A percentile compares a stretch with the other conserved stretches of the same genome.
phyloP scores from a whole-genome alignment of 2,113 vertebrate genomes.

The Muntiacus reevesi region DNA sequence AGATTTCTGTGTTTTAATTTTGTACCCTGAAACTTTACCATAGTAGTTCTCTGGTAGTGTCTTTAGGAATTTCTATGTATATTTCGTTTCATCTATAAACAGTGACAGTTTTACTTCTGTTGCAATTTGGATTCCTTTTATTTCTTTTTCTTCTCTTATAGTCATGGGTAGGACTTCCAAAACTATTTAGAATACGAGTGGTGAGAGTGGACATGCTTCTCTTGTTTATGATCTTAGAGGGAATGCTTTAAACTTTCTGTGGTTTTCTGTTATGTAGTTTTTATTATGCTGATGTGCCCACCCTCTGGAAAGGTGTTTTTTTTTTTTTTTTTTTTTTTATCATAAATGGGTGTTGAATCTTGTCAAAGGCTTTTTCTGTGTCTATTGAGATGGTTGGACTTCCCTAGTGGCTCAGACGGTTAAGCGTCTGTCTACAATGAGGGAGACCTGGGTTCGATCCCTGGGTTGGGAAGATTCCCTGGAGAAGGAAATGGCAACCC shows the following conservation, averaged over 20 bases:
- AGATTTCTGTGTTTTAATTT: not conserved
- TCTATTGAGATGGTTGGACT: not conserved
- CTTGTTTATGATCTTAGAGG: not conserved
- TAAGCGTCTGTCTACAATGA: too few species aligned
- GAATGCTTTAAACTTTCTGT: not conserved
- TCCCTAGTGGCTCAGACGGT: too few species aligned
- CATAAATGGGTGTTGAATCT: not conserved
- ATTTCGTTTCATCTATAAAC: not conserved
- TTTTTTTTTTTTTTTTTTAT: not conserved
- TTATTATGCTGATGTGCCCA: not conserved
- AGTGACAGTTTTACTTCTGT: not conserved
- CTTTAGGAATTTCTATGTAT: not conserved
- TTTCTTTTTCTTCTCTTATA: not conserved
- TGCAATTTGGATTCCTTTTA: not conserved
- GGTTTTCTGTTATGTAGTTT: not conserved
- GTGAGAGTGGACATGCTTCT: not conserved
- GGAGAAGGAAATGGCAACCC: too few species aligned
- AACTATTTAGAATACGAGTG: not conserved
- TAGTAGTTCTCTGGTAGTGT: not conserved
- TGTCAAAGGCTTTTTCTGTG: not conserved
- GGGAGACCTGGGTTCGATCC: too few species aligned
- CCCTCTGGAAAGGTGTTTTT: not conserved
- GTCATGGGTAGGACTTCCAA: not conserved
- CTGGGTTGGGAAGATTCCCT: too few species aligned
- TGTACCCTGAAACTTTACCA: not conserved